Percentiles rank a stretch among this genome's conserved stretches.
These are phyloP conservation scores for Oligia latruncula DNA, from an alignment of 2,888 invertebrate species.

Conservation along the genomic window DNA sequence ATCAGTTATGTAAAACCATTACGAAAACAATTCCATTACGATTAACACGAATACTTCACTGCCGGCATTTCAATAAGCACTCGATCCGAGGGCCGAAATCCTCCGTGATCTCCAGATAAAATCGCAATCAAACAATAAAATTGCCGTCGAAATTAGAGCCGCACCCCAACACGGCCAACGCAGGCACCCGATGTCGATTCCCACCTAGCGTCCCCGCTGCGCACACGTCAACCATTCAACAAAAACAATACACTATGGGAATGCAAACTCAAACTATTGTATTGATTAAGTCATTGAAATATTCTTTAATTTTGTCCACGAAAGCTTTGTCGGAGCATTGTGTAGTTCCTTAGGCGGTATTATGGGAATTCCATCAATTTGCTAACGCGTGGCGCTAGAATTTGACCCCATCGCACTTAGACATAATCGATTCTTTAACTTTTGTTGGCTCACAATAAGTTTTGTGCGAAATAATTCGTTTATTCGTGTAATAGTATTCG, in stretches of 20 bases:
- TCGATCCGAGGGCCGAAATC: constrained; percentile 79
- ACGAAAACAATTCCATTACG: constrained; percentile 62
- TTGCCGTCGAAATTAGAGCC: constrained; percentile 79
- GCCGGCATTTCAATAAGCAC: constrained; percentile 66
- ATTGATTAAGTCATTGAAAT: constrained; percentile 89
- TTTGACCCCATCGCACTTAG: constrained; percentile 77
- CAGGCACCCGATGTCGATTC: constrained; percentile 87
- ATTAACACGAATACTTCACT: constrained; percentile 59
- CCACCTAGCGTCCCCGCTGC: constrained; percentile 80
- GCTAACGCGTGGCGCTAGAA: constrained; percentile 83
- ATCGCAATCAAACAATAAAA: constrained; percentile 88
- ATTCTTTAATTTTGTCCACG: constrained; percentile 81
- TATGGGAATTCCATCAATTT: constrained; percentile 89
- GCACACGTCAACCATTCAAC: constrained; percentile 78
- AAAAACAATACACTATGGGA: constrained; percentile 88
- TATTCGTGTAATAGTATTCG: constrained; percentile 79
- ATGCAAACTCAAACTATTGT: constrained; percentile 85
- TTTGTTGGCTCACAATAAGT: constrained; percentile 79
- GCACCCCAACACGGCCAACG: constrained; percentile 75
- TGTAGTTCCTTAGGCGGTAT: constrained; percentile 83
- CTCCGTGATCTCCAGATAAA: constrained; percentile 86
- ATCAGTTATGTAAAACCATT: constrained; percentile 63
- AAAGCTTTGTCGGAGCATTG: constrained; percentile 78
- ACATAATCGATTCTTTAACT: constrained; percentile 79
- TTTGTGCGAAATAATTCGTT: constrained; percentile 85